Evolutionary conservation across 2,888 invertebrate genomes (phyloP).

Genomic region (Mactromeris polynyma): DNA sequence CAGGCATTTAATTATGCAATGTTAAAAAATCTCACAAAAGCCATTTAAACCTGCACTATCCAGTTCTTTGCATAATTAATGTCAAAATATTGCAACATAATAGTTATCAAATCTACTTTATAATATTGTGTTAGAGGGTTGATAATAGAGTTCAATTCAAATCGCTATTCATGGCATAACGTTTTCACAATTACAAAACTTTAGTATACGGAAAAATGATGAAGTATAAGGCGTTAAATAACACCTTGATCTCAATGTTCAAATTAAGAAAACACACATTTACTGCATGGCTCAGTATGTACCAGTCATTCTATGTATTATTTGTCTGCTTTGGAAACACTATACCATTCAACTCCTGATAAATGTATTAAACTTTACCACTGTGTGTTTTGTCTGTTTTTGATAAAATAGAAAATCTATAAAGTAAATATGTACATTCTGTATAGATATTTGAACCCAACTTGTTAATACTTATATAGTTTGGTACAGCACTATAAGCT

Average conservation of each 20-base stretch:
- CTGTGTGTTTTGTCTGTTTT: conserved; percentile 34
- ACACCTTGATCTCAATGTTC: neutral
- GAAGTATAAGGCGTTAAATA: neutral
- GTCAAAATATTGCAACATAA: neutral
- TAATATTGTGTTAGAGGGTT: neutral
- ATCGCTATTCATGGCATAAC: neutral
- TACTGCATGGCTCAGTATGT: neutral
- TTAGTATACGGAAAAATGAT: neutral
- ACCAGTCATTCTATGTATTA: conserved; percentile 9
- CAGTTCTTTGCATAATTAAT: neutral
- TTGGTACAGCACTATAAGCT: neutral
- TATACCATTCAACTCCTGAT: neutral
- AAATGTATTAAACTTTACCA: neutral
- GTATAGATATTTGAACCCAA: conserved; percentile 19
- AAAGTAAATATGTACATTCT: conserved; percentile 46
- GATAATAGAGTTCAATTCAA: neutral
- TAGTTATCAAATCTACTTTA: neutral
- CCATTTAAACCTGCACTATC: too few relatives aligned
- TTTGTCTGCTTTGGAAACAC: conserved; percentile 29
- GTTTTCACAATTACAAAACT: neutral
- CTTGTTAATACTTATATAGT: neutral
- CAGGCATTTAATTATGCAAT: too few relatives aligned
- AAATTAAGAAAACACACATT: neutral
- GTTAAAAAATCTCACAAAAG: too few relatives aligned
- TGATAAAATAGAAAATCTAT: conserved; percentile 40